These are phyloP conservation scores for Leptinotarsa defecta DNA, from an alignment of 1,140 invertebrate genomes.

Conservation along the genomic window DNA sequence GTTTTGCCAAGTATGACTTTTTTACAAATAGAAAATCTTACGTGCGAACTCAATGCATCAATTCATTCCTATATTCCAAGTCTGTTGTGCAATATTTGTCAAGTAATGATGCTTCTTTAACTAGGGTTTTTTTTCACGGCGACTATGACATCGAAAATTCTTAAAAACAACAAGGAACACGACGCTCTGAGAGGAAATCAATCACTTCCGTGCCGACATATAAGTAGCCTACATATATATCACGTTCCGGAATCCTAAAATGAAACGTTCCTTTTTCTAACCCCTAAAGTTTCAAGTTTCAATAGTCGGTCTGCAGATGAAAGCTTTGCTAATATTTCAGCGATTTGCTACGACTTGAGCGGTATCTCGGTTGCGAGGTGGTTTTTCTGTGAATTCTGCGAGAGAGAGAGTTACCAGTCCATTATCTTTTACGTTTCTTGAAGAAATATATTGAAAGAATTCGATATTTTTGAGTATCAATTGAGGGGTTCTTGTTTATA, in stretches of 20 bases:
- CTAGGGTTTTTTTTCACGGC: too few species aligned
- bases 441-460: conserved; percentile 22
- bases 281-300: conserved; percentile 38
- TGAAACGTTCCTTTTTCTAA: conserved; percentile 19
- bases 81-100: too few species aligned
- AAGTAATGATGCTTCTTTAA: too few species aligned
- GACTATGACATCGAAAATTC: too few species aligned
- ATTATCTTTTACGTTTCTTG: conserved; percentile 16
- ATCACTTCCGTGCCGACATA: background rate
- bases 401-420: conserved; percentile 7
- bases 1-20: too few species aligned
- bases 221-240: background rate
- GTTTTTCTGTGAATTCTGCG: conserved; percentile 20
- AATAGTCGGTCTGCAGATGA: conserved; percentile 39
- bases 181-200: background rate
- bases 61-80: too few species aligned
- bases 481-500: conserved; percentile 25
- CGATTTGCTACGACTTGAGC: conserved; percentile 36
- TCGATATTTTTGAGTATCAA: conserved; percentile 27
- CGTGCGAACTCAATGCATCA: too few species aligned
- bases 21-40: too few species aligned
- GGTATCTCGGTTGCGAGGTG: conserved; percentile 13
- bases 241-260: background rate
- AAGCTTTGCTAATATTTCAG: conserved; percentile 38
- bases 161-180: too few species aligned